These are phyloP conservation scores for Microtus richardsoni DNA, from an alignment of 2,113 vertebrate species.

Conservation along the genomic window DNA sequence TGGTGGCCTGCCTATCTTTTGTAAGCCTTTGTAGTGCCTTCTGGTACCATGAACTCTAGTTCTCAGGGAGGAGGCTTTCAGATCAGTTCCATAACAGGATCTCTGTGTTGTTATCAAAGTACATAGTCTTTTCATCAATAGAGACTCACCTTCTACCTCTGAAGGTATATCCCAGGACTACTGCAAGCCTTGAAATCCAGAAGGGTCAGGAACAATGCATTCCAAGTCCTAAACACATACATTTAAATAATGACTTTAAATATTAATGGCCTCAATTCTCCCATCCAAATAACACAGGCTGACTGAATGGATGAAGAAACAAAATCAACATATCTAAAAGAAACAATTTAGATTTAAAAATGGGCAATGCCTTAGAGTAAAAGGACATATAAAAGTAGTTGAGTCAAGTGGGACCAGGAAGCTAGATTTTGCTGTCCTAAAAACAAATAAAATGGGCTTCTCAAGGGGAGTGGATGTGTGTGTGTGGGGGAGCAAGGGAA, in stretches of 20 bases:
- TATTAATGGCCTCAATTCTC: not conserved
- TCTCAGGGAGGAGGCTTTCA: not conserved
- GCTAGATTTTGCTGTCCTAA: not conserved
- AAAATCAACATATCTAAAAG: not conserved
- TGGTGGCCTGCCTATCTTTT: not conserved
- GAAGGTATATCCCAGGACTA: not conserved
- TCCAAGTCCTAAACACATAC: not conserved
- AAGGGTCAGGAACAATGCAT: not conserved
- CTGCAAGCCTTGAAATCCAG: not conserved
- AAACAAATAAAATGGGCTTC: not conserved
- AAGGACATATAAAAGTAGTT: not conserved
- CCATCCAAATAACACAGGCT: not conserved
- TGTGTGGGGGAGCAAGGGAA: not conserved
- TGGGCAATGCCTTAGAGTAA: not conserved
- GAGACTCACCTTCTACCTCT: not conserved
- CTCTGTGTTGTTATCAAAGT: not conserved
- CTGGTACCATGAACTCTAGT: not conserved
- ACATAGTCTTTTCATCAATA: not conserved
- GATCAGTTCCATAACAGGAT: not conserved
- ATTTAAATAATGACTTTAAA: not conserved
- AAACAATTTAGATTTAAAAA: not conserved
- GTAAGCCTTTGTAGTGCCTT: not conserved
- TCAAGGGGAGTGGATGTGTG: not conserved
- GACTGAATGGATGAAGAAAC: not conserved
- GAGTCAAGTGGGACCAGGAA: not conserved